Percentiles rank a stretch among this genome's conserved stretches.
Evolutionary conservation across 2,113 vertebrate species (phyloP).

Genomic region (Bos taurus): DNA sequence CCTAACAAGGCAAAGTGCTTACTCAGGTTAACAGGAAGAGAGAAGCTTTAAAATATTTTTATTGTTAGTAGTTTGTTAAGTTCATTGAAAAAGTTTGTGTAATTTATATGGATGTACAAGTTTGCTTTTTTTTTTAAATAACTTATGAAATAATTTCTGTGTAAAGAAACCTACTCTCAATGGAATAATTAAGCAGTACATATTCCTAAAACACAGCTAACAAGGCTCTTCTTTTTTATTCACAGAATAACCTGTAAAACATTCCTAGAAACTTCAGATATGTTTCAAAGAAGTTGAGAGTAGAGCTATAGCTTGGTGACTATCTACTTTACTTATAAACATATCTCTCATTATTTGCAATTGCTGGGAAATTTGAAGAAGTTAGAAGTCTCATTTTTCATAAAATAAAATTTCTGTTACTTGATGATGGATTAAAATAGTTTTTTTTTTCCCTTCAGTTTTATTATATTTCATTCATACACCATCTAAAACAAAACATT

Average conservation of each 20-base stretch:
- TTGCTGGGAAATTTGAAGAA: not conserved
- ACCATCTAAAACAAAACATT: slow-evolving; percentile 12
- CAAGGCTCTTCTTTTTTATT: not conserved
- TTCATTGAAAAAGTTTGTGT: not conserved
- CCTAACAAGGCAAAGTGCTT: not conserved
- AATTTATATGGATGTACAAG: not conserved
- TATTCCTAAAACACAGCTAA: not conserved
- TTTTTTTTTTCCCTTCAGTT: not conserved
- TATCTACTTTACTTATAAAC: not conserved
- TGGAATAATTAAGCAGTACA: not conserved
- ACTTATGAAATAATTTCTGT: not conserved
- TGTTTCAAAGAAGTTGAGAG: not conserved
- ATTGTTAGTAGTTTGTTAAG: not conserved
- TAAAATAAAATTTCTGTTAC: slow-evolving; percentile 13
- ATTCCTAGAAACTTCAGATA: not conserved
- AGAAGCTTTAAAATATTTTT: not conserved
- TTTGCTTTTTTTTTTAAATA: not conserved
- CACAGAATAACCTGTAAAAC: not conserved
- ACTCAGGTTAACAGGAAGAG: not conserved
- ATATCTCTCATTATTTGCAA: not conserved
- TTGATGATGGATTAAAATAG: not conserved
- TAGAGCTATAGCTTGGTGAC: not conserved
- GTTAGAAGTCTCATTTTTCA: not conserved
- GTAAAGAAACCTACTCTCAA: not conserved
- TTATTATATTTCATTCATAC: slow-evolving; percentile 9